Conservation (phyloP, 1,140 invertebrate species). For the Drosophila fuyamai region DNA sequence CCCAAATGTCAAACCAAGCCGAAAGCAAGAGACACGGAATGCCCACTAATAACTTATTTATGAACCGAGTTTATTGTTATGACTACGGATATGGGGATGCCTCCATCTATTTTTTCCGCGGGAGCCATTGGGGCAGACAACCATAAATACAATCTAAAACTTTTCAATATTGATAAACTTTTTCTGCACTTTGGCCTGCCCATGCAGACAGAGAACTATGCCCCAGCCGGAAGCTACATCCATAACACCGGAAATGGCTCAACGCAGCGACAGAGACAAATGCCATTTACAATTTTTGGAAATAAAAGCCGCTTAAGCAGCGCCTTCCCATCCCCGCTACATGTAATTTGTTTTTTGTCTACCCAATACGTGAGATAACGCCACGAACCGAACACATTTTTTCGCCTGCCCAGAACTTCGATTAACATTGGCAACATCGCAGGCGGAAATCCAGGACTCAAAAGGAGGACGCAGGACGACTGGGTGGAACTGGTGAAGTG, state of each 20-base stretch:
- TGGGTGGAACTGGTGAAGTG: neutral
- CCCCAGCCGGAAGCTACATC: constrained; percentile 59
- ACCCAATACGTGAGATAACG: constrained; percentile 80
- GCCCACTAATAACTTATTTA: constrained; percentile 79
- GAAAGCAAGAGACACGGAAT: constrained; percentile 20
- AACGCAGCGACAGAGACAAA: constrained; percentile 62
- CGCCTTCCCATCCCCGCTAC: constrained; percentile 28
- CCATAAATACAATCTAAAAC: constrained; percentile 68
- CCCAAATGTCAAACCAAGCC: too few relatives aligned
- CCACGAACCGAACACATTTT: constrained; percentile 53
- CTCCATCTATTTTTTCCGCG: constrained; percentile 14
- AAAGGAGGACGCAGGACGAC: neutral
- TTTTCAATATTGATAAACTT: constrained; percentile 80
- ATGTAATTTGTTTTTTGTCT: constrained; percentile 82
- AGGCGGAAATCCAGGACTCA: constrained; percentile 7
- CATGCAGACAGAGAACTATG: constrained; percentile 23
- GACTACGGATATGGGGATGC: constrained; percentile 35
- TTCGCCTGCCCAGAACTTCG: constrained; percentile 65
- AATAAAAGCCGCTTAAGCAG: constrained; percentile 77
- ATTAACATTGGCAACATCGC: constrained; percentile 79
- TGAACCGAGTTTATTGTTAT: constrained; percentile 74
- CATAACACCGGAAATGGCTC: constrained; percentile 76
- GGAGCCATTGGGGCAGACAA: constrained; percentile 26
- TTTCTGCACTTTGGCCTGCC: constrained; percentile 55
- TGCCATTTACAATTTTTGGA: constrained; percentile 77